These are phyloP conservation scores for Meriones unguiculatus DNA, from an alignment of 2,113 vertebrate species.

Conservation along the genomic window DNA sequence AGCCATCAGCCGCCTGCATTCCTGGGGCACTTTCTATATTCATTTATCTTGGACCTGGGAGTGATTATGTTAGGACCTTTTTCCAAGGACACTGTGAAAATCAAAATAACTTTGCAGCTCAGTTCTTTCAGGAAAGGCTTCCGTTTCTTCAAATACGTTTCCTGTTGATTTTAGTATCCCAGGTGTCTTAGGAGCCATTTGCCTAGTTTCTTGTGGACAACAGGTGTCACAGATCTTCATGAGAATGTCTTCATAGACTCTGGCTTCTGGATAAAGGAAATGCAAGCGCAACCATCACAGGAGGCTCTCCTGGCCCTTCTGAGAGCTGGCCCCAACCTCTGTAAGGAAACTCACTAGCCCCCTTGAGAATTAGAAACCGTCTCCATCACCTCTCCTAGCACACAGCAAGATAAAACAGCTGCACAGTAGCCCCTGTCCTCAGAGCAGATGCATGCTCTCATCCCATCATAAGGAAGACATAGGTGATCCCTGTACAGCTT, in stretches of 20 bases:
- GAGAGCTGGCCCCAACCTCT: not conserved
- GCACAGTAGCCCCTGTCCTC: not conserved
- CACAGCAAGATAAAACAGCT: not conserved
- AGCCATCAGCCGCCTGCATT: not conserved
- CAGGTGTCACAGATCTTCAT: not conserved
- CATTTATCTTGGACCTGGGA: conserved; percentile 7
- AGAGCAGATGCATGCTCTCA: not conserved
- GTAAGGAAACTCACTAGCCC: not conserved
- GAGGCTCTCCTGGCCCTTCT: not conserved
- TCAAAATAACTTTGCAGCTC: conserved; percentile 34
- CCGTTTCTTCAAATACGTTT: conserved; percentile 1
- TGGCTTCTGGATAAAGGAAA: not conserved
- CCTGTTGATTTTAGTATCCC: not conserved
- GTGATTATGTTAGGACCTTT: conserved; percentile 25
- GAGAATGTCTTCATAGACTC: not conserved
- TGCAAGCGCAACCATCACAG: not conserved
- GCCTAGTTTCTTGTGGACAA: not conserved
- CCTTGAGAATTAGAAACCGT: not conserved
- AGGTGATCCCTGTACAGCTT: not conserved
- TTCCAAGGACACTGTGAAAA: conserved; percentile 59
- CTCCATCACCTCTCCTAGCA: not conserved
- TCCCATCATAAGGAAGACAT: not conserved
- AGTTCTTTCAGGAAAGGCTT: not conserved
- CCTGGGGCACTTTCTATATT: conserved; percentile 8
- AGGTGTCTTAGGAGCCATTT: not conserved